Conservation (phyloP, 2,888 invertebrate genomes). For the Tetragonula carbonaria region DNA sequence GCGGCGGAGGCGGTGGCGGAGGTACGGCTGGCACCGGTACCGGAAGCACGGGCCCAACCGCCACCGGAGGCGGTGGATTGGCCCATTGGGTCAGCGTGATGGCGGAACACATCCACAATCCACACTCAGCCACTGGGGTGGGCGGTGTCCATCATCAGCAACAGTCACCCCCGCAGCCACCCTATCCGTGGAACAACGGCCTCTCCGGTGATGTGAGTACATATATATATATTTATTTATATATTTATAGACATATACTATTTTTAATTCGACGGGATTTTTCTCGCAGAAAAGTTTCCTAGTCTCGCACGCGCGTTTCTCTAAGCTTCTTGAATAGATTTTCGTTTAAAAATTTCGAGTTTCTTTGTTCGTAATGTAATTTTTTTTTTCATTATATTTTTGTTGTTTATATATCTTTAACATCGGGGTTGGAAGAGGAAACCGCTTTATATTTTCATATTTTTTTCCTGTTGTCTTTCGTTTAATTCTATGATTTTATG, state of each 20-base stretch:
- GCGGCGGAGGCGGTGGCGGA: conserved; percentile 85
- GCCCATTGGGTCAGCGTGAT: conserved; percentile 99
- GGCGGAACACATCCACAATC: conserved; percentile 97
- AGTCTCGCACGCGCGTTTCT: too few relatives aligned
- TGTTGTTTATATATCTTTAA: too few relatives aligned
- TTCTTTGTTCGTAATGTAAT: too few relatives aligned
- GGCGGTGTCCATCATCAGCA: conserved; percentile 86
- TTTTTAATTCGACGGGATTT: background rate
- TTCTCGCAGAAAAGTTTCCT: background rate
- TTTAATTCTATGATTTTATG: too few relatives aligned
- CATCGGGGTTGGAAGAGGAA: too few relatives aligned
- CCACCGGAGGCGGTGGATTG: conserved; percentile 86
- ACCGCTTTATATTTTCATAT: too few relatives aligned
- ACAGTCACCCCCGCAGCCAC: conserved; percentile 81
- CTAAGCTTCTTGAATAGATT: too few relatives aligned
- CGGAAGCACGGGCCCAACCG: conserved; percentile 84
- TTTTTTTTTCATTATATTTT: too few relatives aligned
- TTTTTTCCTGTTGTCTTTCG: too few relatives aligned
- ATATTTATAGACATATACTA: background rate
- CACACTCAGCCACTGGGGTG: conserved; percentile 86
- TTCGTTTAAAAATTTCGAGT: too few relatives aligned
- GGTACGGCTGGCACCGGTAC: conserved; percentile 83
- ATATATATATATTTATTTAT: too few relatives aligned
- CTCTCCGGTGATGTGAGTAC: conserved; percentile 81
- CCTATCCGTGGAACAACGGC: conserved; percentile 83